These are phyloP conservation scores for Podocnemis expansa DNA, from an alignment of 2,113 vertebrate genomes.

Conservation along the genomic window DNA sequence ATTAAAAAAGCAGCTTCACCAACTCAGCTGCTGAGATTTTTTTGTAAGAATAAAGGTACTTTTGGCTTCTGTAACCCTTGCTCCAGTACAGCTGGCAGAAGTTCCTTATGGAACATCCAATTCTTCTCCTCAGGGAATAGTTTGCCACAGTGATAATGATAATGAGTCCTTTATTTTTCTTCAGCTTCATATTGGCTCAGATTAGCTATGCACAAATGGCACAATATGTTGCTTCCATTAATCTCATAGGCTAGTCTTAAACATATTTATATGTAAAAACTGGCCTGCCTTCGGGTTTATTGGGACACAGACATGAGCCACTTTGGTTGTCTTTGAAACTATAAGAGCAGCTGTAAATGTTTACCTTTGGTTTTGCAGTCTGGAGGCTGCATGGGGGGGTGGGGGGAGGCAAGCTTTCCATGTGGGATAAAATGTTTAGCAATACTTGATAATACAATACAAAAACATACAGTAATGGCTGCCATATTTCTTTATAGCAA, in stretches of 20 bases:
- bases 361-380: neutral
- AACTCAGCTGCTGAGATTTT: neutral
- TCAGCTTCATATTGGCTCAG: neutral
- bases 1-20: conserved; percentile 4
- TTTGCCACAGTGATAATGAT: neutral
- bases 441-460: neutral
- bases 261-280: neutral
- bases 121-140: conserved; percentile 19
- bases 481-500: neutral
- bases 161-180: neutral
- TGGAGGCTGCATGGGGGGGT: neutral
- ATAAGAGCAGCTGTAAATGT: neutral
- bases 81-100: neutral
- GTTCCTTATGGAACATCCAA: neutral
- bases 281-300: neutral
- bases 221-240: neutral
- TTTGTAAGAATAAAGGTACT: too few relatives aligned
- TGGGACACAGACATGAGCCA: neutral
- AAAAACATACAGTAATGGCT: neutral
- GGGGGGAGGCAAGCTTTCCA: neutral
- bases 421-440: neutral
- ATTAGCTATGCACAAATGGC: neutral
- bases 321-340: neutral
- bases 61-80: conserved; percentile 12
- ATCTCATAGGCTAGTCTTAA: neutral